These are phyloP conservation scores for Taenaris catops DNA, from an alignment of 2,888 invertebrate species.

Conservation along the genomic window DNA sequence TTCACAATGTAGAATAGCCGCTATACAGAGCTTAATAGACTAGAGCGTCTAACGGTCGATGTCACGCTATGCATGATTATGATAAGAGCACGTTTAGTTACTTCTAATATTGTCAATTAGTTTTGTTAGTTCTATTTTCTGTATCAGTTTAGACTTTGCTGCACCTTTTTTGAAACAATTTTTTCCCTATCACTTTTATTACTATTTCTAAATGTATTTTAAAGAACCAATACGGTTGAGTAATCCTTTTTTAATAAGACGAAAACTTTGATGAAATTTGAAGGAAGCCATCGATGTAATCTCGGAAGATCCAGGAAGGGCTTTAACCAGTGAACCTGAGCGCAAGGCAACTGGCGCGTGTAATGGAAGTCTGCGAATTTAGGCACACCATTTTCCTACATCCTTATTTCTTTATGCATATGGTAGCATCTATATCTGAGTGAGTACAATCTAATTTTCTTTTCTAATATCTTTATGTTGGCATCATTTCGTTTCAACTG, in stretches of 20 bases:
- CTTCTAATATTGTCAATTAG: slow-evolving; percentile 45
- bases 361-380: slow-evolving; percentile 63
- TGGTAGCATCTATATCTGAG: slow-evolving; percentile 29
- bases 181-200: slow-evolving; percentile 31
- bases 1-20: slow-evolving; percentile 70
- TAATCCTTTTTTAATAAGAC: slow-evolving; percentile 28
- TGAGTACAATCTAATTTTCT: slow-evolving; percentile 25
- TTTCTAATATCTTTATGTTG: slow-evolving; percentile 23
- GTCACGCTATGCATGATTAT: slow-evolving; percentile 76
- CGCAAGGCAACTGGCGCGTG: slow-evolving; percentile 61
- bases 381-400: slow-evolving; percentile 33
- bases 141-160: slow-evolving; percentile 52
- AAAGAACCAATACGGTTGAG: not conserved
- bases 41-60: slow-evolving; percentile 61
- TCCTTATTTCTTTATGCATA: slow-evolving; percentile 39
- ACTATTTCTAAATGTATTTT: slow-evolving; percentile 5
- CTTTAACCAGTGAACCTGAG: slow-evolving; percentile 54
- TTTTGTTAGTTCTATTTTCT: slow-evolving; percentile 48
- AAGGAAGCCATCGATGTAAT: slow-evolving; percentile 47
- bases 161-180: slow-evolving; percentile 43
- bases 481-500: slow-evolving; percentile 8
- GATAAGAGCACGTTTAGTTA: slow-evolving; percentile 67
- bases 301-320: slow-evolving; percentile 48
- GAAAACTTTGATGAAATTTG: slow-evolving; percentile 38
- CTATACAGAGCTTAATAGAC: slow-evolving; percentile 57